Conservation (phyloP, 1,140 invertebrate species). For the Bilobella aurantiaca region DNA sequence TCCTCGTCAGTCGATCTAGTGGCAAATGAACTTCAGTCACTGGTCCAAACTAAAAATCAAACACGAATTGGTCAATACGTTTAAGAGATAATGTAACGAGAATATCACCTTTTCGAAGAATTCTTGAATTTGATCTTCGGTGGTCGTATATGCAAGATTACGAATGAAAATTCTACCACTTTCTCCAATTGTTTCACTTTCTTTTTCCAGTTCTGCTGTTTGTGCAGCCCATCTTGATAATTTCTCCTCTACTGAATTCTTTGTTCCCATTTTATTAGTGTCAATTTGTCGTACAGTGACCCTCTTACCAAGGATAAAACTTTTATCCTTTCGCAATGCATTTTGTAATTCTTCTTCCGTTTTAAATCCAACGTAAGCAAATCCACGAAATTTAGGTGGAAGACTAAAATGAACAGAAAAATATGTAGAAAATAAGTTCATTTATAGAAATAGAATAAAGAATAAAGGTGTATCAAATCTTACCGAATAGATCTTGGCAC, state of each 20-base stretch:
- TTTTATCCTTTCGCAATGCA: conserved; percentile 73
- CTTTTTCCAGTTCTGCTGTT: conserved; percentile 55
- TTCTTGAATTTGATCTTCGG: conserved; percentile 72
- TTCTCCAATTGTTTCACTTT: conserved; percentile 67
- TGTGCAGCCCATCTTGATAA: conserved; percentile 53
- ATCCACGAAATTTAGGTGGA: conserved; percentile 64
- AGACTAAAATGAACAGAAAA: conserved; percentile 44
- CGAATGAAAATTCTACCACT: conserved; percentile 89
- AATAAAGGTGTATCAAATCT: not conserved
- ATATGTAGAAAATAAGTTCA: not conserved
- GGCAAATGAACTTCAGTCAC: conserved; percentile 81
- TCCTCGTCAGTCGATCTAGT: conserved; percentile 69
- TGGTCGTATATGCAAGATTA: conserved; percentile 81
- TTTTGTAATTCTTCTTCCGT: conserved; percentile 68
- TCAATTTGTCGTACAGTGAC: conserved; percentile 40
- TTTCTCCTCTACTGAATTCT: conserved; percentile 39
- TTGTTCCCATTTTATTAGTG: conserved; percentile 34
- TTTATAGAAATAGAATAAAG: not conserved
- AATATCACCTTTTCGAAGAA: conserved; percentile 72
- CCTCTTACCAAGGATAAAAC: conserved; percentile 46
- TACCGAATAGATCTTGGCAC: conserved; percentile 59
- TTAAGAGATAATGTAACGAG: not conserved
- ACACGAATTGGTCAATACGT: not conserved
- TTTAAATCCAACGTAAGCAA: conserved; percentile 82
- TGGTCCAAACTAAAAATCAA: conserved; percentile 51